phyloP scores from a whole-genome alignment of 2,797 vertebrate genomes.

The Australoheros facetus region DNA sequence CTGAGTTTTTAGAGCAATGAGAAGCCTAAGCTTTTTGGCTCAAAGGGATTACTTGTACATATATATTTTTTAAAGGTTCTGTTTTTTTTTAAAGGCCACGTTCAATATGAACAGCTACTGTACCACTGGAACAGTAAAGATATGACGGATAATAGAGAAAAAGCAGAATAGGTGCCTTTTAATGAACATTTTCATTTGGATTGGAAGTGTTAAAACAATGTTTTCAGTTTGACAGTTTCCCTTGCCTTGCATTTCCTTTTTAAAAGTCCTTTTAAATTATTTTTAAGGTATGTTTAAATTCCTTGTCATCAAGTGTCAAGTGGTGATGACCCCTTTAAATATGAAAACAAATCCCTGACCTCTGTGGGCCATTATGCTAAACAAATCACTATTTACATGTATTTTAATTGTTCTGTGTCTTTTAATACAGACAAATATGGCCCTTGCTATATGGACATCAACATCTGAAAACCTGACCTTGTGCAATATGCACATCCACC shows the following conservation, averaged over 20 bases:
- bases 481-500: background rate
- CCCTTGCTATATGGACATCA: background rate
- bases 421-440: background rate
- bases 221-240: background rate
- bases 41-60: too few species aligned
- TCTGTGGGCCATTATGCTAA: background rate
- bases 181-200: background rate
- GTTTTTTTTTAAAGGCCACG: background rate
- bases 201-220: too few species aligned
- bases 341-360: background rate
- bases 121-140: background rate
- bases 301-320: background rate
- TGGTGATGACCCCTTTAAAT: too few species aligned
- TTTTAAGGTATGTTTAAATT: background rate
- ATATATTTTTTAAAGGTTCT: too few species aligned
- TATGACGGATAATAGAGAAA: background rate
- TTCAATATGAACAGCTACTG: background rate
- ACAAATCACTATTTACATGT: background rate
- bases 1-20: too few species aligned
- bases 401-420: background rate
- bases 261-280: accelerated
- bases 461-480: background rate
- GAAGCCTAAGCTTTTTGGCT: too few species aligned
- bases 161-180: background rate
- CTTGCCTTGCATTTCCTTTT: background rate